phyloP scores from a whole-genome alignment of 2,797 vertebrate genomes.

The Netta rufina region DNA sequence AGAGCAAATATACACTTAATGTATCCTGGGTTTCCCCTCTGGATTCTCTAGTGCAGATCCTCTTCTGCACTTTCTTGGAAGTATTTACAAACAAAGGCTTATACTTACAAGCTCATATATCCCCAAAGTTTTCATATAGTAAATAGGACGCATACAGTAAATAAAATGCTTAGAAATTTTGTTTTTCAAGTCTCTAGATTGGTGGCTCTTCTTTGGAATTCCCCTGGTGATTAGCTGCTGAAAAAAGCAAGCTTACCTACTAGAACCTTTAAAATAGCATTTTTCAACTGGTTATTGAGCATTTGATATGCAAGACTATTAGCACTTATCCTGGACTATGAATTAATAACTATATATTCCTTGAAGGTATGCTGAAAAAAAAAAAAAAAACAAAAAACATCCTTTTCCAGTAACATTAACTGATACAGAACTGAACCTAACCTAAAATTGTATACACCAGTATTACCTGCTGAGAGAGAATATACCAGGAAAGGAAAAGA shows the following conservation, averaged over 20 bases:
- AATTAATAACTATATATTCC: neutral
- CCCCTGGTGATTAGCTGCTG: neutral
- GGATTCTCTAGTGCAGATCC: neutral
- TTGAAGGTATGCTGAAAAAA: neutral
- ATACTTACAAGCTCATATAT: neutral
- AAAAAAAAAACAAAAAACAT: neutral
- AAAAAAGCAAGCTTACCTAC: neutral
- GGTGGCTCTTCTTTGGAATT: neutral
- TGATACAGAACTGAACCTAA: neutral
- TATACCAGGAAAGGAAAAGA: neutral
- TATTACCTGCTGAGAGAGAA: neutral
- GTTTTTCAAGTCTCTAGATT: neutral
- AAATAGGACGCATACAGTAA: neutral
- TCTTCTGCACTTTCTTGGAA: neutral
- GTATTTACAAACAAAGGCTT: neutral
- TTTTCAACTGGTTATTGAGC: neutral
- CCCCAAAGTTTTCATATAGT: neutral
- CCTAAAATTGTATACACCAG: neutral
- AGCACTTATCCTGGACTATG: neutral
- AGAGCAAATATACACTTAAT: neutral
- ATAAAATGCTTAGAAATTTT: neutral
- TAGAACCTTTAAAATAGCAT: neutral
- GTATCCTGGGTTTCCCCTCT: neutral
- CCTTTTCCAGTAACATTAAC: no score
- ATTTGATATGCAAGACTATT: neutral